Evolutionary conservation across 2,888 invertebrate genomes (phyloP).

Genomic region (Tiliacea citrago): DNA sequence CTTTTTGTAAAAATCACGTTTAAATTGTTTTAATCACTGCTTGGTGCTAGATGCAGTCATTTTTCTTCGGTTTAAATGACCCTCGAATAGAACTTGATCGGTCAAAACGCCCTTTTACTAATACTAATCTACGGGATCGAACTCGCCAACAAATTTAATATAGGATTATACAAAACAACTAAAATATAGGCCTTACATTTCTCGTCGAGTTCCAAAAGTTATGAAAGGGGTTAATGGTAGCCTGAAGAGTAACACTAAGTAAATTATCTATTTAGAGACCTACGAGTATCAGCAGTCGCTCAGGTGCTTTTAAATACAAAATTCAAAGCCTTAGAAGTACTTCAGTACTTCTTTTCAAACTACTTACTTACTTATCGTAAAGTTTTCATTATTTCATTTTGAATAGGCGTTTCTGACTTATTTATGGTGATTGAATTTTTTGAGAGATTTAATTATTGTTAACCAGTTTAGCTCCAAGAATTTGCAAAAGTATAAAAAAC

Average conservation of each 20-base stretch:
- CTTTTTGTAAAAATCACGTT: neutral
- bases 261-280: conserved; percentile 44
- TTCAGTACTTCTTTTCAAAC: conserved; percentile 35
- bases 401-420: conserved; percentile 28
- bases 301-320: conserved; percentile 38
- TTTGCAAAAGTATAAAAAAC: too few relatives aligned
- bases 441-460: neutral
- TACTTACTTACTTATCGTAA: conserved; percentile 23
- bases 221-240: conserved; percentile 39
- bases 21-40: neutral
- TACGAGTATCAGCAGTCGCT: conserved; percentile 32
- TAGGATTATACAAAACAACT: too few relatives aligned
- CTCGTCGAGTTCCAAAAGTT: conserved; percentile 37
- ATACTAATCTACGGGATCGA: neutral
- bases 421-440: conserved; percentile 1
- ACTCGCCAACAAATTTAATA: neutral
- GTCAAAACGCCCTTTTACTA: neutral
- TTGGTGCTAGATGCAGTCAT: too few relatives aligned
- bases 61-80: neutral
- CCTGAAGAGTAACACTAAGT: conserved; percentile 32
- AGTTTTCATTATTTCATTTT: conserved; percentile 48
- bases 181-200: conserved; percentile 11
- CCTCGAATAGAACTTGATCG: neutral
- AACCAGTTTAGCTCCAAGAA: too few relatives aligned
- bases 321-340: conserved; percentile 31